phyloP scores from a whole-genome alignment of 2,888 invertebrate species.

The Mesochorus sp. region DNA sequence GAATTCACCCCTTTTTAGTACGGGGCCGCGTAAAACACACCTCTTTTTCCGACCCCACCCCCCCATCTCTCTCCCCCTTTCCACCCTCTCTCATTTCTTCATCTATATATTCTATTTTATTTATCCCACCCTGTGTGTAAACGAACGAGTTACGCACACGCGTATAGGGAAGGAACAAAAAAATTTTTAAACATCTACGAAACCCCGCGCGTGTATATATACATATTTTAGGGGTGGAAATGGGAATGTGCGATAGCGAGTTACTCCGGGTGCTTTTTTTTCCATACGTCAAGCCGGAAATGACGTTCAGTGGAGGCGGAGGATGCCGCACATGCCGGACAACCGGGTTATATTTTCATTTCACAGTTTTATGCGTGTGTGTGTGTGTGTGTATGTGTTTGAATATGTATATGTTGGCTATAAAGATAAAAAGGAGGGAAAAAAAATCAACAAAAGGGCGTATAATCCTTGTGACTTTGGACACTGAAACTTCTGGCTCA shows the following conservation, averaged over 20 bases:
- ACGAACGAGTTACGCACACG: not conserved
- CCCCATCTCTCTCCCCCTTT: too few species aligned
- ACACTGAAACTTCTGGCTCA: not conserved
- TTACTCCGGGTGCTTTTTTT: constrained; percentile 35
- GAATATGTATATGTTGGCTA: too few species aligned
- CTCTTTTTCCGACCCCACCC: too few species aligned
- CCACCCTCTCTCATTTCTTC: too few species aligned
- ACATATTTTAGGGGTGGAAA: constrained; percentile 23
- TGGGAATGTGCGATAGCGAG: constrained; percentile 39
- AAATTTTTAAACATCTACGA: not conserved
- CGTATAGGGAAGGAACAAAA: not conserved
- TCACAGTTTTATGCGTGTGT: constrained; percentile 14
- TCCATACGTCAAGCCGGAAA: constrained; percentile 57
- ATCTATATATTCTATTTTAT: constrained; percentile 47
- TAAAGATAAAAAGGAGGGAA: too few species aligned
- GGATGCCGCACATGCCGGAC: constrained; percentile 32
- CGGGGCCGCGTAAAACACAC: constrained; percentile 31
- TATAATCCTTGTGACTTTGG: not conserved
- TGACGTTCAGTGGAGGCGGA: constrained; percentile 53
- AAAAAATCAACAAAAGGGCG: not conserved
- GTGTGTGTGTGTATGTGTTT: not conserved
- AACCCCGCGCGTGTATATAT: not conserved
- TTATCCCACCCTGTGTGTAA: not conserved
- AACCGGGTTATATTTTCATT: constrained; percentile 50
- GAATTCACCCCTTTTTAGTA: constrained; percentile 34